Evolutionary conservation across 2,113 vertebrate species (phyloP), one percentile per base, ranked within the genome.

Genomic region (Uropsilus gracilis): DNA sequence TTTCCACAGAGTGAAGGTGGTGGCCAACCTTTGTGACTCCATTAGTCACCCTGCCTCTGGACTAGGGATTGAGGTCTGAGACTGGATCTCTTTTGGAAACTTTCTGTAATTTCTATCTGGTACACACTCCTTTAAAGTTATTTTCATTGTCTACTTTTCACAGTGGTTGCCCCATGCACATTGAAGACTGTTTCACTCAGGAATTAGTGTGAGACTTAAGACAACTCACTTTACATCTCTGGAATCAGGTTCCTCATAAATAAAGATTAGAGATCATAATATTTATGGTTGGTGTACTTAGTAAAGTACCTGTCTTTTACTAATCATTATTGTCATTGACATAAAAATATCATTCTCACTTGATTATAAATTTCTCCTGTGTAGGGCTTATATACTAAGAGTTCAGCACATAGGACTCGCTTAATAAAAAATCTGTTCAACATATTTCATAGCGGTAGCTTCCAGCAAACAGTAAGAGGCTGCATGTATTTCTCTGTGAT

Each of bases 191-290:
- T 69, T 66, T 90, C 37, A 20, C 26, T 81, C 12, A 48, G 44
- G 86, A 87, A 68, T 63, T 61, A 77, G 8, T 92, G 9, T 92
- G 34, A 83, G 93, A 57, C 17, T 5, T 55, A 77, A 26, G 13
- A 26, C 66, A 81, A 86, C 16, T 87, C 61, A 78, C 50, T 84
- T 76, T 69, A 78, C 26, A 5, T 95, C 12, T 86, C 63, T 92
- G 26, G 26, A 91, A 20, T 5, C 24, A 55, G 32, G 73, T 78
- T 89, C 42, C 55, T 72, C 76, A 42, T 75, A 46, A 73, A 66
- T 61, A 72, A 80, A 59, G 12, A 81, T 66, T 72, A 22, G 73
- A 61, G 42, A 59, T 90, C 89, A 84, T 91, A 73, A 86, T 68
- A 42, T 50, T 72, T 83, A 77, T 42, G 6, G 18, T 59, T 68